Base-by-base conservation (phyloP, 2,888 invertebrate species). In the Acronicta leporina region DNA sequence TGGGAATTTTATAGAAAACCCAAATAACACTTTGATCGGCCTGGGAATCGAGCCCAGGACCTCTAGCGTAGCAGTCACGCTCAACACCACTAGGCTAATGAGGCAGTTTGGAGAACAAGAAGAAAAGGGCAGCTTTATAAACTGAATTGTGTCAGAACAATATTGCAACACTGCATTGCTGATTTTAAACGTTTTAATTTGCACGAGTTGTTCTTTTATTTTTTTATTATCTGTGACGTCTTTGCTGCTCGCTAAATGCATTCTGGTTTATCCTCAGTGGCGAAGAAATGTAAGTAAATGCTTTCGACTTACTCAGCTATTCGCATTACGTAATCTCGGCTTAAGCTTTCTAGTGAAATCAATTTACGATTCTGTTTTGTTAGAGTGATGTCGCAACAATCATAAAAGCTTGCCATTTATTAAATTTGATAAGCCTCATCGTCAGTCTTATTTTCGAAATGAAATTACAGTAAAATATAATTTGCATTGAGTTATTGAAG, bases 161-260 rank as follows among this genome's bases (percentile, higher is more conserved):
- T 20, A 20, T 20, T 20, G 20, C 20, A 20, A 20, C 20, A 20
- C 20, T 3, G 20, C 20, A 3, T 20, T 20, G 20, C 20, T 20
- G 20, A 20, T 20, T 20, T 20, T 20, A 20, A 44, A 42, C 10
- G 15, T 50, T 50, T 51, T 15, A 15, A 16, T 42, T 33, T 33
- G 33, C 20, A 16, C 15, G 6, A 2, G 10, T 56, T 40, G 27
- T 10, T 33, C 35, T 41, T 43, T 5, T 27, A 38, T 1, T 10
- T 44, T n/a, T 10, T 27, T 38, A 9, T 20, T 42, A 14, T 35
- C 16, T 33, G 11, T 33, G 33, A 11, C 33, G 14, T 57, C 9
- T 64, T 27, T 45, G 27, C 27, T 56, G 8, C 9, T 45, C 20
- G 15, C 35, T 43, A 16, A 59, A 59, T 58, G 58, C 43, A 64